Evolutionary conservation across 2,113 vertebrate genomes (phyloP).

Genomic region (Seriola quinqueradiata): DNA sequence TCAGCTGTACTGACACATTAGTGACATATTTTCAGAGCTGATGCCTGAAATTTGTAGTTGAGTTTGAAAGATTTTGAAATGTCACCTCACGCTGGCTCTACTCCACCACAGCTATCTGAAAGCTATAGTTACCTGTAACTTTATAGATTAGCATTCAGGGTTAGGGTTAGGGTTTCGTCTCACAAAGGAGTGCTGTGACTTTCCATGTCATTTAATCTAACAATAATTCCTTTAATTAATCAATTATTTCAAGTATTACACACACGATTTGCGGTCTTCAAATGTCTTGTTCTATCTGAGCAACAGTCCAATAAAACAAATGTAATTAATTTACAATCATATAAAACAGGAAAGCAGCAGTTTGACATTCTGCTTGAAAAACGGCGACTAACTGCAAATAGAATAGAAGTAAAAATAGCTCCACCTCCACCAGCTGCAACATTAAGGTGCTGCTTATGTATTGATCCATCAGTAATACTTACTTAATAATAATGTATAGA

Average conservation of each 20-base stretch:
- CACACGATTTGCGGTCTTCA: too few relatives aligned
- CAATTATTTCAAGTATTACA: background rate
- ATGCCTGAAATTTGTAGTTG: conserved; percentile 9
- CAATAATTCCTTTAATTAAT: background rate
- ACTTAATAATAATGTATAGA: background rate
- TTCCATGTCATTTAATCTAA: background rate
- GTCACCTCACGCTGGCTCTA: background rate
- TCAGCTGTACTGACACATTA: conserved; percentile 39
- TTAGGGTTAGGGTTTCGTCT: background rate
- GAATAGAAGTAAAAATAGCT: background rate
- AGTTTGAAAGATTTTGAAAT: conserved; percentile 31
- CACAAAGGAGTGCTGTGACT: background rate
- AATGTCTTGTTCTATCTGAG: too few relatives aligned
- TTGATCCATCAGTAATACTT: background rate
- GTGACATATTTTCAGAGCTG: conserved; percentile 28
- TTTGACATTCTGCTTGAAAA: background rate
- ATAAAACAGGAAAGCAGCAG: background rate
- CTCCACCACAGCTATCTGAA: background rate
- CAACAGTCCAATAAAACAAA: background rate
- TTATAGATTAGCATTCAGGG: background rate
- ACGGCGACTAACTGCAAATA: background rate
- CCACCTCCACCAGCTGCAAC: background rate
- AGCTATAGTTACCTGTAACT: background rate
- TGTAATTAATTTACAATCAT: background rate
- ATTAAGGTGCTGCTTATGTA: too few relatives aligned